Conservation (phyloP, 1,140 invertebrate species). For the Bombus confusus region DNA sequence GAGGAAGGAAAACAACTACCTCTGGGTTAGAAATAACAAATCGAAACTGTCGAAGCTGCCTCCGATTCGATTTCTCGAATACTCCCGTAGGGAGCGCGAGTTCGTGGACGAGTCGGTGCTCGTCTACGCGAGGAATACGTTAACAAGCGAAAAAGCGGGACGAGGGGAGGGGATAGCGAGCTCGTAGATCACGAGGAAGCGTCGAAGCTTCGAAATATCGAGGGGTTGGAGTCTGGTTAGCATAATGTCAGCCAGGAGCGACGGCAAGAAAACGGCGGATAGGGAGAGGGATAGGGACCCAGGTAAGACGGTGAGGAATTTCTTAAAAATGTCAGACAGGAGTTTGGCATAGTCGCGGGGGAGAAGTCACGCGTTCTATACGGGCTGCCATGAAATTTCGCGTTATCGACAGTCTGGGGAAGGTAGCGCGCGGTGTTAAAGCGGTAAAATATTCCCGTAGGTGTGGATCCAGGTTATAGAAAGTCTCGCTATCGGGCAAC, state of each 20-base stretch:
- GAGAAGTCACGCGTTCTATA: constrained; percentile 58
- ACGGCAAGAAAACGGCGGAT: constrained; percentile 51
- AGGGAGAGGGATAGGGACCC: neutral
- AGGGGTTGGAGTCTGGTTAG: constrained; percentile 74
- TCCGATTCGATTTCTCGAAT: constrained; percentile 21
- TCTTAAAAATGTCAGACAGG: constrained; percentile 79
- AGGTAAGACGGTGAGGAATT: constrained; percentile 70
- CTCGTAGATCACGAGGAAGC: constrained; percentile 75
- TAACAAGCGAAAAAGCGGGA: constrained; percentile 38
- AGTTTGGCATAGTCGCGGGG: constrained; percentile 25
- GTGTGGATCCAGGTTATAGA: neutral
- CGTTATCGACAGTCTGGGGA: constrained; percentile 57
- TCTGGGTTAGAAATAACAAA: constrained; percentile 25
- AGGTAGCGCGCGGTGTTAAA: constrained; percentile 4
- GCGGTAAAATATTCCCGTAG: constrained; percentile 54
- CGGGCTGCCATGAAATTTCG: constrained; percentile 59
- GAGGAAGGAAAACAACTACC: constrained; percentile 2
- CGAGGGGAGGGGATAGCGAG: constrained; percentile 23
- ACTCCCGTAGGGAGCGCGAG: neutral
- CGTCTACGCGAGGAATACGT: constrained; percentile 19
- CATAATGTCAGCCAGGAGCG: constrained; percentile 76
- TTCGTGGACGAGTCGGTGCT: neutral
- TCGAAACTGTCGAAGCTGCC: constrained; percentile 19
- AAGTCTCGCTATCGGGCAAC: constrained; percentile 1
- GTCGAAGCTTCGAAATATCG: constrained; percentile 74